These are phyloP conservation scores for Parnassius mnemosyne DNA, from an alignment of 2,888 invertebrate species.

Conservation along the genomic window DNA sequence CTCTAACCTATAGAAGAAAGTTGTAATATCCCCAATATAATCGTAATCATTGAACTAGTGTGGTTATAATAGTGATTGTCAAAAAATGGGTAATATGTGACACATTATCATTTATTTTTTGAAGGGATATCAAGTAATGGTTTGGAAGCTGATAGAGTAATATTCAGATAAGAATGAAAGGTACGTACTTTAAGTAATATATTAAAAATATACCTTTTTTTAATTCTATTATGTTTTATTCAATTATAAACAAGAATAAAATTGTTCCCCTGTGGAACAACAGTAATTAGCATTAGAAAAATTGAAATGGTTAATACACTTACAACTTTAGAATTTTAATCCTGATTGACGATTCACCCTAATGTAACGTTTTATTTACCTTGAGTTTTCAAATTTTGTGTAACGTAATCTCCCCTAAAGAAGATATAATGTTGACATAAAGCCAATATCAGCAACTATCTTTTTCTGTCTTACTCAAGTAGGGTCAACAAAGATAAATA, in stretches of 20 bases:
- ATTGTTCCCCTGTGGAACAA: conserved; percentile 16
- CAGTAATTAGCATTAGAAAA: conserved; percentile 51
- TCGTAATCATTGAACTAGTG: too few relatives aligned
- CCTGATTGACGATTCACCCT: conserved; percentile 67
- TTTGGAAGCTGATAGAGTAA: too few relatives aligned
- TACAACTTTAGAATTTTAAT: conserved; percentile 52
- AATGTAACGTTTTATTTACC: conserved; percentile 68
- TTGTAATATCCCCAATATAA: too few relatives aligned
- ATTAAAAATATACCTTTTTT: too few relatives aligned
- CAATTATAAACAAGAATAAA: conserved; percentile 21
- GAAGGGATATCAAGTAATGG: too few relatives aligned
- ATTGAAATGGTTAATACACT: conserved; percentile 56
- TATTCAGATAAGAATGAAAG: too few relatives aligned
- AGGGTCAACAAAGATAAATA: conserved; percentile 41
- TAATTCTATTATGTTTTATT: not conserved
- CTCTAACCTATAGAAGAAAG: too few relatives aligned
- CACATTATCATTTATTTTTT: too few relatives aligned
- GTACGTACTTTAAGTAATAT: too few relatives aligned
- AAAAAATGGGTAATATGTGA: too few relatives aligned
- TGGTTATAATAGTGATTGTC: too few relatives aligned
- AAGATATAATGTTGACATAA: conserved; percentile 47
- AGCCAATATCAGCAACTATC: conserved; percentile 45
- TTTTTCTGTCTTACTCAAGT: conserved; percentile 34
- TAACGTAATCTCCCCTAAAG: conserved; percentile 52
- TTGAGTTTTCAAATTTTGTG: conserved; percentile 51